A percentile compares a stretch with the other conserved stretches of the same genome.
Conservation (phyloP, 2,113 vertebrate genomes). For the Euleptes europaea region DNA sequence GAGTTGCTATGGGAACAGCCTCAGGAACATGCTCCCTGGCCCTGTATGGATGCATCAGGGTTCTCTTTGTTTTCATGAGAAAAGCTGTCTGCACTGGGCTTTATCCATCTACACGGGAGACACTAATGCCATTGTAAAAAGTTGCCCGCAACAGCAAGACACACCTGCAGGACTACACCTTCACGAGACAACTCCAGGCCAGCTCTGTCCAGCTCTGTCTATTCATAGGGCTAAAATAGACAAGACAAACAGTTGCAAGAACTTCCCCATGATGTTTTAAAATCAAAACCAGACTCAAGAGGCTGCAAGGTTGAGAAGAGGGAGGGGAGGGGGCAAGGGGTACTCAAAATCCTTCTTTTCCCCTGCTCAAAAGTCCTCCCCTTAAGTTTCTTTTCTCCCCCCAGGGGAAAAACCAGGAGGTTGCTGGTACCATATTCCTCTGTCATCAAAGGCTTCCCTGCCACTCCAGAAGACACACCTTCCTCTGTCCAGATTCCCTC, state of each 20-base stretch:
- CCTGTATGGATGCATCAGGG: neutral
- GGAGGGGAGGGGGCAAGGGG: too few species aligned
- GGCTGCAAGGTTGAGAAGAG: neutral
- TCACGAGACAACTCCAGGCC: neutral
- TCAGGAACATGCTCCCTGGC: neutral
- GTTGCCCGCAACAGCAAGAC: too few species aligned
- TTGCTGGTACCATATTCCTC: neutral
- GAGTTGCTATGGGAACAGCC: constrained; percentile 2
- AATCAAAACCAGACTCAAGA: neutral
- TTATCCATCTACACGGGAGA: neutral
- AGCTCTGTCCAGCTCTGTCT: too few species aligned
- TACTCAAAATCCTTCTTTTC: neutral
- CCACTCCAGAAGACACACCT: neutral
- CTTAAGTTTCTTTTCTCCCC: neutral
- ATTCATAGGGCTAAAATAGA: neutral
- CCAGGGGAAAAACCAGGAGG: neutral
- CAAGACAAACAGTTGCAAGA: neutral
- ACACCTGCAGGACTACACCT: neutral
- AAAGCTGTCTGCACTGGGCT: neutral
- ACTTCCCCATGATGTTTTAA: neutral
- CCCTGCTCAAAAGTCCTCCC: neutral
- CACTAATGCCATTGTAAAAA: neutral
- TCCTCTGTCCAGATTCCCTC: neutral
- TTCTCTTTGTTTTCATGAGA: neutral
- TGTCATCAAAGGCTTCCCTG: neutral